phyloP scores from a whole-genome alignment of 2,888 invertebrate species.

The Leptopterna dolabrata region DNA sequence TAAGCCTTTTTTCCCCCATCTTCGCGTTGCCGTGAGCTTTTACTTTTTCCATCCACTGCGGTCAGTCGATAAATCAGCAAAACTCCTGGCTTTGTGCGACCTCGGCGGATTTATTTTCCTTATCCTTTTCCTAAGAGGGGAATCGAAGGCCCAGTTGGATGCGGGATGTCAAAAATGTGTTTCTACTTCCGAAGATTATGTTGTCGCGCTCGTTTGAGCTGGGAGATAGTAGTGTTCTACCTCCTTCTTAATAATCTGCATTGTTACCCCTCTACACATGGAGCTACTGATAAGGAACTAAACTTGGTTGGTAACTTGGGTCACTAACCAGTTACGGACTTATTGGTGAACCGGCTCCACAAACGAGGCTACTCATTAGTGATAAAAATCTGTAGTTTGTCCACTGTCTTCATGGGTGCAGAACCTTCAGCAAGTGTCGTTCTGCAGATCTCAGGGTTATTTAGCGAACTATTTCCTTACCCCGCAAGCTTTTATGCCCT shows the following conservation, averaged over 20 bases:
- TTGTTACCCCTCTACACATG: no score
- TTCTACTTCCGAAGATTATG: not conserved
- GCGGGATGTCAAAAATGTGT: not conserved
- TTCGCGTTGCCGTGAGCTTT: constrained; percentile 1
- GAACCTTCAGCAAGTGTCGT: no score
- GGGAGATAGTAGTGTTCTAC: not conserved
- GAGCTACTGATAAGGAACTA: no score
- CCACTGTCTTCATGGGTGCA: no score
- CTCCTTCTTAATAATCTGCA: no score
- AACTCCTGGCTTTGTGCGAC: not conserved
- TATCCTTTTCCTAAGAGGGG: not conserved
- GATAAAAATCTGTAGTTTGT: no score
- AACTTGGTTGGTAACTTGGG: not conserved
- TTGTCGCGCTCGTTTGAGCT: not conserved
- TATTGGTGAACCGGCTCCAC: not conserved
- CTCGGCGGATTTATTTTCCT: not conserved
- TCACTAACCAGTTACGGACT: not conserved
- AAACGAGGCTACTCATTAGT: no score
- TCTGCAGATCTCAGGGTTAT: no score
- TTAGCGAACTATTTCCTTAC: no score
- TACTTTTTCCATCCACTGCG: constrained; percentile 9
- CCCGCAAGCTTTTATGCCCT: no score
- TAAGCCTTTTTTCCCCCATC: not conserved
- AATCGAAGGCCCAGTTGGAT: not conserved
- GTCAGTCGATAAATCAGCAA: constrained; percentile 18